Conservation (phyloP, 1,140 invertebrate species). For the Cylas formicarius region DNA sequence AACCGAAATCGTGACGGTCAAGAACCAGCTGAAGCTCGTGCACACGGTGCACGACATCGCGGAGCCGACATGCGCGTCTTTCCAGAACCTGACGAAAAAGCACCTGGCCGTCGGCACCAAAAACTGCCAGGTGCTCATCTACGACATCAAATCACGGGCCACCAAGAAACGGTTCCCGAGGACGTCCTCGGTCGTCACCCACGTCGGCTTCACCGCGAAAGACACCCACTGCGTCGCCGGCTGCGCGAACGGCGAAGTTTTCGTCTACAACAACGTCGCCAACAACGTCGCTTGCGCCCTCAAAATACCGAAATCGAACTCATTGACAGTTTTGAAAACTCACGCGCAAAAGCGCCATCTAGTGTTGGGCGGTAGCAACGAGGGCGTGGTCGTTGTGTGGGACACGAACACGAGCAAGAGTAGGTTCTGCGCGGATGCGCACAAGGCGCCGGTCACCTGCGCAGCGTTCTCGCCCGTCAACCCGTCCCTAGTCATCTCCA, state of each 20-base stretch:
- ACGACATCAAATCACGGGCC: conserved; percentile 35
- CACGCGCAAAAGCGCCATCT: conserved; percentile 32
- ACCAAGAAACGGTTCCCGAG: conserved; percentile 32
- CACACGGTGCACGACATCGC: conserved; percentile 31
- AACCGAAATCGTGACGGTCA: conserved; percentile 35
- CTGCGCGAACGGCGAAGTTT: conserved; percentile 33
- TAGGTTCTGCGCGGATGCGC: conserved; percentile 28
- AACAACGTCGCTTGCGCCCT: conserved; percentile 27
- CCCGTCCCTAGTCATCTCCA: conserved; percentile 28
- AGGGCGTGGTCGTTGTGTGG: conserved; percentile 38
- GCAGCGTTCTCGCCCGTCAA: conserved; percentile 34
- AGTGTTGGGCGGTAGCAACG: conserved; percentile 33
- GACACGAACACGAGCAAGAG: conserved; percentile 35
- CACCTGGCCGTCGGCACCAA: conserved; percentile 37
- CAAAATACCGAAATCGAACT: conserved; percentile 33
- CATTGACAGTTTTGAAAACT: conserved; percentile 30
- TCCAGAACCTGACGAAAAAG: conserved; percentile 36
- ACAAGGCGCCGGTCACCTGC: conserved; percentile 31
- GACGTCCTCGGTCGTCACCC: conserved; percentile 22
- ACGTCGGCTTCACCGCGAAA: conserved; percentile 32
- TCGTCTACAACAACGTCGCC: conserved; percentile 31
- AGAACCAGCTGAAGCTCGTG: conserved; percentile 32
- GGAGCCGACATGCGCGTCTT: conserved; percentile 36
- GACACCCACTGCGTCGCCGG: conserved; percentile 36
- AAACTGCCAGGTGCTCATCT: conserved; percentile 33